Conservation (phyloP, 2,113 vertebrate species). For the Rhinoptilus africanus region DNA sequence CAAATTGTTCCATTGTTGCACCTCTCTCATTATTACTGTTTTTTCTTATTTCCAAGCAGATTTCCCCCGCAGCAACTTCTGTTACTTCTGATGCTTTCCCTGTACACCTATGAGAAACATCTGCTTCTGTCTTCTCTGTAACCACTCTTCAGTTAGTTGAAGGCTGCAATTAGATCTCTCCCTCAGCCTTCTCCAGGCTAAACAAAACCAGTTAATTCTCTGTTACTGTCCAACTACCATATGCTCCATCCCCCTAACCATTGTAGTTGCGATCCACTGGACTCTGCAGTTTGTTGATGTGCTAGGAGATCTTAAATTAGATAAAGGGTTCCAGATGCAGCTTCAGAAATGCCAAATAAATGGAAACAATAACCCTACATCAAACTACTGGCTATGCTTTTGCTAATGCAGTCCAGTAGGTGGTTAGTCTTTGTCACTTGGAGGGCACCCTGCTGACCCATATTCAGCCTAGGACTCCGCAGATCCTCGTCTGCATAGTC, state of each 20-base stretch:
- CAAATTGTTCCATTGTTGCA: neutral
- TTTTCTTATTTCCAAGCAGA: neutral
- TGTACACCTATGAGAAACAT: neutral
- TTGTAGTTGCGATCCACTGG: neutral
- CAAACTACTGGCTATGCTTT: neutral
- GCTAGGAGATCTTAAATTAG: neutral
- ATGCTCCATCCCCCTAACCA: neutral
- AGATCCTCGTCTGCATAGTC: neutral
- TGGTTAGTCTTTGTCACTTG: neutral
- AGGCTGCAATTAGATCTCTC: neutral
- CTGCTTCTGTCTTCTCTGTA: neutral
- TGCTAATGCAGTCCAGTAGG: neutral
- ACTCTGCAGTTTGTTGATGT: neutral
- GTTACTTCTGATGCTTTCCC: neutral
- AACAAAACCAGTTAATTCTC: neutral
- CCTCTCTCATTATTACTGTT: neutral
- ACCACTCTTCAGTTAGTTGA: neutral
- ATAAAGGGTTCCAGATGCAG: neutral
- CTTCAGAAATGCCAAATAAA: neutral
- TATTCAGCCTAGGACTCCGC: neutral
- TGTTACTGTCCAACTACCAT: neutral
- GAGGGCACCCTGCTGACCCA: neutral
- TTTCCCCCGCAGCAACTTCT: neutral
- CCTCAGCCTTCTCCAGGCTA: neutral
- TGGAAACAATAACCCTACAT: neutral